phyloP scores from a whole-genome alignment of 1,140 invertebrate genomes.

The Branchinecta lindahli region DNA sequence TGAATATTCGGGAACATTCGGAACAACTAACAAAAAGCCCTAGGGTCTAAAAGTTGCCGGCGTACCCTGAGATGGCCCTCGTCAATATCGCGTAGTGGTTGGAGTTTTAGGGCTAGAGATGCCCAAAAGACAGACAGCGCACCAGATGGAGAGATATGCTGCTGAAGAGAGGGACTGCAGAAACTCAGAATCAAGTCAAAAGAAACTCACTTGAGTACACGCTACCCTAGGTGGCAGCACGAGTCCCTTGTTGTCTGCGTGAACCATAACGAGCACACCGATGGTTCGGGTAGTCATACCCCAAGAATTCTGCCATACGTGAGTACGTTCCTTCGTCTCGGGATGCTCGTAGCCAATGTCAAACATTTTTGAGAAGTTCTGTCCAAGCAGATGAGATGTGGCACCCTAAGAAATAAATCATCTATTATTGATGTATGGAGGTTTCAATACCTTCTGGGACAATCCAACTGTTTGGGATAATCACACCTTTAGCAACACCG shows the following conservation, averaged over 20 bases:
- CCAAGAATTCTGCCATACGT: conserved; percentile 96
- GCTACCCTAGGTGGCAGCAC: conserved; percentile 89
- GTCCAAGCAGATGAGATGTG: conserved; percentile 94
- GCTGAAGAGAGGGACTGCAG: no score
- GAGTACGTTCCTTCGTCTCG: conserved; percentile 72
- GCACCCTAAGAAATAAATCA: conserved; percentile 44
- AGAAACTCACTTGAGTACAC: conserved; percentile 41
- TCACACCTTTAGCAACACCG: no score
- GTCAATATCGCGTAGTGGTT: no score
- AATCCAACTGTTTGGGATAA: no score
- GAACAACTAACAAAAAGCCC: no score
- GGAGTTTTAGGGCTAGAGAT: no score
- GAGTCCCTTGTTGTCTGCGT: conserved; percentile 90
- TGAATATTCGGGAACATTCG: no score
- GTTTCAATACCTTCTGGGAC: no score
- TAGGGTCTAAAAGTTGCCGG: no score
- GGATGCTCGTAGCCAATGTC: conserved; percentile 89
- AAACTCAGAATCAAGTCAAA: conserved; percentile 9
- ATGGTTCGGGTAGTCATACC: conserved; percentile 92
- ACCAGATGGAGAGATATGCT: no score
- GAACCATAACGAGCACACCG: conserved; percentile 87
- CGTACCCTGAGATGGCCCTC: no score
- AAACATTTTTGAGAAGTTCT: conserved; percentile 99
- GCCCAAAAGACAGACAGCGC: no score
- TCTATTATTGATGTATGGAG: neutral